Evolutionary conservation across 2,797 vertebrate genomes (phyloP), one percentile per base, ranked within the genome.

Genomic region (Simalia tracyae): DNA sequence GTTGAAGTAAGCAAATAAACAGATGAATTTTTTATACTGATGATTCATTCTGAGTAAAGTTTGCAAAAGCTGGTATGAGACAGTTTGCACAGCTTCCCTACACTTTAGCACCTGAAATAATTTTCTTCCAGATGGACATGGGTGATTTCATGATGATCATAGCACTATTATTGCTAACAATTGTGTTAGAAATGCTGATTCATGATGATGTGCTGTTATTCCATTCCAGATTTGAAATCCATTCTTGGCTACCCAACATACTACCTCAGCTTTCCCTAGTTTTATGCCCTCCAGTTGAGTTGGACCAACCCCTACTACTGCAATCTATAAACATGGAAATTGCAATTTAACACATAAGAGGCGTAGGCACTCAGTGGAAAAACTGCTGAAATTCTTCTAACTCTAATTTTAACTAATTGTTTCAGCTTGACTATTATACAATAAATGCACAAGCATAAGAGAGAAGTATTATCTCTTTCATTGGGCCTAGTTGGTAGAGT

Each of bases 121-220:
- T 95, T 95, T 76, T 90, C 46, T 89, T 92, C 26, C 88, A 17
- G 89, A 87, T 94, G 88, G 85, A 95, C 90, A 87, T 19, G 6
- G 46, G 31, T 89, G 87, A 91, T 95, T 86, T 93, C 93, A 87
- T 68, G 89, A 28, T 95, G 93, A 91, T 92, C 85, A 63, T 24
- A 28, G 28, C 9, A 22, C 28, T 76, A 42, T 22, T 94, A 92
- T 68, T 91, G 59, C 90, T 84, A n/a, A 56, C 92, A 60, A 85
- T 93, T 56, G 89, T 87, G 84, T 89, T 88, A 95, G 91, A 95
- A 88, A 95, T 96, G 93, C 91, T 94, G 93, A 94, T 90, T 94
- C 92, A 93, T 72, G 59, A 57, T 86, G 5, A 64, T 91, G 92
- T 86, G 2, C 36, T 63, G 60, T 31, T 60, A 87, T 31, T 36